Conservation (phyloP, 2,888 invertebrate species). For the Drosophila mercatorum region DNA sequence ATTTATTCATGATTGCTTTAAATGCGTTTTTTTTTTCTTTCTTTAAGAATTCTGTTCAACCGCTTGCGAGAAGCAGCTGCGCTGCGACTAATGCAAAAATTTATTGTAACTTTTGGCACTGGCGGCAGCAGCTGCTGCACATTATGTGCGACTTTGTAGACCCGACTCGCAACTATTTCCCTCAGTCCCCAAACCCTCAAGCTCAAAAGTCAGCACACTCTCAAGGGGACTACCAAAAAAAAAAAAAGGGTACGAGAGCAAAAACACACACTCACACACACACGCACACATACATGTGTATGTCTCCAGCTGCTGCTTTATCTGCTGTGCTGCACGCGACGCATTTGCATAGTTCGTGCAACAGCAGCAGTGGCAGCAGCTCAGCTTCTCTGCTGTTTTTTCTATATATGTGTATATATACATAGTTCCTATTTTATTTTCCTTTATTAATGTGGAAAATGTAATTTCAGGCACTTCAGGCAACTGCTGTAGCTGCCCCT, state of each 20-base stretch:
- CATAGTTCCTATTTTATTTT: slow-evolving; percentile 48
- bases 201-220: slow-evolving; percentile 11
- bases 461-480: slow-evolving; percentile 67
- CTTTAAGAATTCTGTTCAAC: slow-evolving; percentile 23
- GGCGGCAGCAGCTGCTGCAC: slow-evolving; percentile 76
- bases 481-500: slow-evolving; percentile 19
- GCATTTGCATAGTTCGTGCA: slow-evolving; percentile 72
- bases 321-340: slow-evolving; percentile 73
- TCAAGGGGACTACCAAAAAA: slow-evolving; percentile 20
- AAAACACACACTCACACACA: not conserved
- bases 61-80: slow-evolving; percentile 16
- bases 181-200: not conserved
- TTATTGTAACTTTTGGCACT: slow-evolving; percentile 79
- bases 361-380: slow-evolving; percentile 35
- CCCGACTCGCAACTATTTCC: slow-evolving; percentile 23
- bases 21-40: not conserved
- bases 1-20: slow-evolving; percentile 52
- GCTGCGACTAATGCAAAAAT: slow-evolving; percentile 69
- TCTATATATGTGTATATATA: not conserved
- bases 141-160: slow-evolving; percentile 61
- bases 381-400: slow-evolving; percentile 24
- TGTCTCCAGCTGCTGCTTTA: slow-evolving; percentile 65
- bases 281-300: slow-evolving; percentile 26
- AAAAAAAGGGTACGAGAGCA: slow-evolving; percentile 4
- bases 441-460: slow-evolving; percentile 74